phyloP scores from a whole-genome alignment of 2,888 invertebrate species.

The Drosophila affinis region DNA sequence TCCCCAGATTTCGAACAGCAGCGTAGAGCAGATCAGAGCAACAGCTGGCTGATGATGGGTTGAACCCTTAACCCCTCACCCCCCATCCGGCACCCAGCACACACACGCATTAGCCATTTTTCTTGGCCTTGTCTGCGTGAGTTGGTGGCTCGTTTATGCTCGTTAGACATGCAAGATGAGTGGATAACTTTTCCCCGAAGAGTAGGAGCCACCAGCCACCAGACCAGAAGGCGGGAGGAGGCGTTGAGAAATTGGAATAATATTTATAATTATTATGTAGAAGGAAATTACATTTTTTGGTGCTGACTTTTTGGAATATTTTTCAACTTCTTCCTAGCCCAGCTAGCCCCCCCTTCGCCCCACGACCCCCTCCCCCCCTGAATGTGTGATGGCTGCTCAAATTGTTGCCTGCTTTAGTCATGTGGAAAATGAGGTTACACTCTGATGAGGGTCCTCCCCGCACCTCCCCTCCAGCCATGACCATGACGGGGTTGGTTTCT shows the following conservation, averaged over 20 bases:
- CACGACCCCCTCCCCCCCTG: neutral
- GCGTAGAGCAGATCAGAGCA: conserved; percentile 16
- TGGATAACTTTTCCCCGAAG: conserved; percentile 43
- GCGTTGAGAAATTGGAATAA: conserved; percentile 42
- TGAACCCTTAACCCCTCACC: conserved; percentile 4
- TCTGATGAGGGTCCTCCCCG: conserved; percentile 5
- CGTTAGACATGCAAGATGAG: conserved; percentile 51
- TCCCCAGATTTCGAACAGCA: conserved; percentile 34
- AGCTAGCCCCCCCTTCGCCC: no score
- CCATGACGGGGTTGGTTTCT: neutral
- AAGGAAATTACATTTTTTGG: conserved; percentile 42
- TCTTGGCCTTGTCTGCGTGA: conserved; percentile 35
- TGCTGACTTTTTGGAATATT: conserved; percentile 18
- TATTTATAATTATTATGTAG: conserved; percentile 51
- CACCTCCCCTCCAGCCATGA: neutral
- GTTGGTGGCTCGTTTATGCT: conserved; percentile 44
- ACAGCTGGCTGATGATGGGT: conserved; percentile 52
- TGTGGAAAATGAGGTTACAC: conserved; percentile 26
- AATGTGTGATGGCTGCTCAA: conserved; percentile 16
- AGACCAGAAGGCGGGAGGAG: conserved; percentile 1
- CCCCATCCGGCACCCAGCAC: neutral
- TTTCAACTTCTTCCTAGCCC: neutral
- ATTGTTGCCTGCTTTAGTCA: conserved; percentile 28
- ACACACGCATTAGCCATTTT: conserved; percentile 45
- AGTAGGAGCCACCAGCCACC: neutral